Percentiles rank a stretch among this genome's conserved stretches.
These are phyloP conservation scores for Sinotaia quadrata DNA, from an alignment of 2,888 invertebrate species.

Conservation along the genomic window DNA sequence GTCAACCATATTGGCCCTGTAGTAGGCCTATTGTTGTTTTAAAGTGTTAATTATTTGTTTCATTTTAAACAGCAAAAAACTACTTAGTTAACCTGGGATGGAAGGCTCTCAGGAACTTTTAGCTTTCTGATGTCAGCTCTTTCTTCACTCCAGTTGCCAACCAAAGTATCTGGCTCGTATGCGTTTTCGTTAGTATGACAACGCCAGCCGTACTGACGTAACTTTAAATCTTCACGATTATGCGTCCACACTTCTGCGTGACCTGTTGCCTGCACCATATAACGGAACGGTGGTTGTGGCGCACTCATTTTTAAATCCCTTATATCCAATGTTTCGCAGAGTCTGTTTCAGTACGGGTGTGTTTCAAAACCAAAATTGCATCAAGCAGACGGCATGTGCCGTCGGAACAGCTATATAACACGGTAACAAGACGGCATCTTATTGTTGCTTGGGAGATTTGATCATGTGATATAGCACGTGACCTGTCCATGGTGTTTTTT, in stretches of 20 bases:
- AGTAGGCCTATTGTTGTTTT: too few species aligned
- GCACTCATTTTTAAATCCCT: background rate
- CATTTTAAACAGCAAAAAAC: too few species aligned
- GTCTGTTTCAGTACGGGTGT: too few species aligned
- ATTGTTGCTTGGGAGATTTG: constrained; percentile 6
- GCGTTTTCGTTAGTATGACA: constrained; percentile 65
- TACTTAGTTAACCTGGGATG: constrained; percentile 61
- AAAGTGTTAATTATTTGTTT: too few species aligned
- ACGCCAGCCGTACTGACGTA: constrained; percentile 65
- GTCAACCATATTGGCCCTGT: too few species aligned
- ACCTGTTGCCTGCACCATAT: constrained; percentile 62
- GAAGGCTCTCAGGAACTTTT: constrained; percentile 59
- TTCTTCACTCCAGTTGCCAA: constrained; percentile 70
- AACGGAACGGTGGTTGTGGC: constrained; percentile 47
- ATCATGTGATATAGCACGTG: constrained; percentile 14
- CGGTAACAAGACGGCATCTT: background rate
- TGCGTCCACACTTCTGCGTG: constrained; percentile 65
- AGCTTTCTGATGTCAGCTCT: constrained; percentile 59
- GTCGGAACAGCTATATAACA: too few species aligned
- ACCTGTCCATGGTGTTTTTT: too few species aligned
- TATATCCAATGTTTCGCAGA: too few species aligned
- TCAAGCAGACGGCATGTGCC: too few species aligned
- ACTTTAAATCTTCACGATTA: constrained; percentile 55
- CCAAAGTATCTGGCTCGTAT: constrained; percentile 56
- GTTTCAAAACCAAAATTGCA: too few species aligned